A percentile compares a stretch with the other conserved stretches of the same genome.
phyloP scores from a whole-genome alignment of 2,888 invertebrate species.

The Synanthedon formicaeformis region DNA sequence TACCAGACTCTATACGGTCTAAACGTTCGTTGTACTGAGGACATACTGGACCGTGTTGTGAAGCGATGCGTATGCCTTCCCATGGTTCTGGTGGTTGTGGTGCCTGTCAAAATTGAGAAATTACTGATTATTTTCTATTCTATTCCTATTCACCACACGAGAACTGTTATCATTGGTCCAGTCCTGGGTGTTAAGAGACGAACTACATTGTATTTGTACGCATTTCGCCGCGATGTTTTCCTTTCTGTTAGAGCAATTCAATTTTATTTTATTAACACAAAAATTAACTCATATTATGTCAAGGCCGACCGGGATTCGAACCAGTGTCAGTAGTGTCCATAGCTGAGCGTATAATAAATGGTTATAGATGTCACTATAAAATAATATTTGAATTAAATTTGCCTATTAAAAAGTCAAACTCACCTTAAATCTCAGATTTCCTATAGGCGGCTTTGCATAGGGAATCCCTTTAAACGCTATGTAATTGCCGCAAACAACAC shows the following conservation, averaged over 20 bases:
- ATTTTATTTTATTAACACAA: too few species aligned
- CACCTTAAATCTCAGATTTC: constrained; percentile 72
- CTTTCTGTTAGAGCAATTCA: too few species aligned
- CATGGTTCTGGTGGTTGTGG: constrained; percentile 50
- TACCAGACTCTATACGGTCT: constrained; percentile 63
- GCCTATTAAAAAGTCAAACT: constrained; percentile 13
- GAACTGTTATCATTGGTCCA: too few species aligned
- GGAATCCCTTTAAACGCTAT: constrained; percentile 69
- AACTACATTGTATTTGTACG: background rate
- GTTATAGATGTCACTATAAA: too few species aligned
- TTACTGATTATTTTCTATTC: background rate
- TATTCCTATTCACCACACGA: too few species aligned
- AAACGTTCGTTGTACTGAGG: constrained; percentile 60
- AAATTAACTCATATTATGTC: too few species aligned
- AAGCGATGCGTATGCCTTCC: constrained; percentile 46
- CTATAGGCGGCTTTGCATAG: constrained; percentile 71
- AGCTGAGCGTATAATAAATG: background rate
- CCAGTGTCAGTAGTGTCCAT: too few species aligned
- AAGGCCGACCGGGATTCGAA: too few species aligned
- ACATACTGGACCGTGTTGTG: constrained; percentile 50
- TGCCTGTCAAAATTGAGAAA: constrained; percentile 29
- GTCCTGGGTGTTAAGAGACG: background rate
- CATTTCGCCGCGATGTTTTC: background rate
- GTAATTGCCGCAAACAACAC: constrained; percentile 34
- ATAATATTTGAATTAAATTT: background rate